Evolutionary conservation across 92 coral and sea anemone genomes (phyloP).

Genomic region (Plumapathes pennacea): DNA sequence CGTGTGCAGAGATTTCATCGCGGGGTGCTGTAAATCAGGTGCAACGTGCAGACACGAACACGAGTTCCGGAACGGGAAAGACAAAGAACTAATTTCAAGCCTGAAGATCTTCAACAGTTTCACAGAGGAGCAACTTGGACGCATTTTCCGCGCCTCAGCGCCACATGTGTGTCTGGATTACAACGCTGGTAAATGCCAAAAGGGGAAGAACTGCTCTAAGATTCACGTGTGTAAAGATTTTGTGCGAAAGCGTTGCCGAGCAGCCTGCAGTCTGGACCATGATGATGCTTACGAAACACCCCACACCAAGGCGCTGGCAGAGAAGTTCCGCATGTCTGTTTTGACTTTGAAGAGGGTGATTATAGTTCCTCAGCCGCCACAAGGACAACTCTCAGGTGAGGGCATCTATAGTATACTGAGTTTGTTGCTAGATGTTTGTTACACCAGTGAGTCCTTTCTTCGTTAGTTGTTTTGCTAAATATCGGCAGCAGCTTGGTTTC

Average conservation of each 20-base stretch:
- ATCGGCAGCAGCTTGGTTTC: no score
- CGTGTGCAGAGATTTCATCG: slow-evolving; percentile 36
- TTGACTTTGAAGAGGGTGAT: slow-evolving; percentile 12
- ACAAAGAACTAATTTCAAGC: slow-evolving; percentile 17
- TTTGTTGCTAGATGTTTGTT: no score
- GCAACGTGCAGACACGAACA: slow-evolving; percentile 41
- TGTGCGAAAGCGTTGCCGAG: slow-evolving; percentile 39
- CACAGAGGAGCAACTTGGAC: slow-evolving; percentile 39
- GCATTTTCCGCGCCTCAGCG: slow-evolving; percentile 36
- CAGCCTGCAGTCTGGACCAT: slow-evolving; percentile 55
- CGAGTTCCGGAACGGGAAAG: slow-evolving; percentile 15
- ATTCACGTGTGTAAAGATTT: slow-evolving; percentile 72
- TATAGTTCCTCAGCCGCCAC: slow-evolving; percentile 10
- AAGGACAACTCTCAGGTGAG: no score
- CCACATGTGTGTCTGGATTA: slow-evolving; percentile 57
- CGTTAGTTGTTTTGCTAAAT: no score
- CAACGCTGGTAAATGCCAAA: slow-evolving; percentile 43
- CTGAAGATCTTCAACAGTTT: slow-evolving; percentile 28
- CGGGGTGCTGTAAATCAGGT: slow-evolving; percentile 37
- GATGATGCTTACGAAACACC: slow-evolving; percentile 40
- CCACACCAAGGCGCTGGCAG: slow-evolving; percentile 44
- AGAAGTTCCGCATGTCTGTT: no score
- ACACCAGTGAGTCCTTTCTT: no score
- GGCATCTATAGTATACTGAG: no score
- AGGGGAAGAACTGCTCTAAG: slow-evolving; percentile 28